Evolutionary conservation across 2,888 invertebrate species (phyloP), one percentile per base, ranked within the genome.

Genomic region (Isoperla grammatica): DNA sequence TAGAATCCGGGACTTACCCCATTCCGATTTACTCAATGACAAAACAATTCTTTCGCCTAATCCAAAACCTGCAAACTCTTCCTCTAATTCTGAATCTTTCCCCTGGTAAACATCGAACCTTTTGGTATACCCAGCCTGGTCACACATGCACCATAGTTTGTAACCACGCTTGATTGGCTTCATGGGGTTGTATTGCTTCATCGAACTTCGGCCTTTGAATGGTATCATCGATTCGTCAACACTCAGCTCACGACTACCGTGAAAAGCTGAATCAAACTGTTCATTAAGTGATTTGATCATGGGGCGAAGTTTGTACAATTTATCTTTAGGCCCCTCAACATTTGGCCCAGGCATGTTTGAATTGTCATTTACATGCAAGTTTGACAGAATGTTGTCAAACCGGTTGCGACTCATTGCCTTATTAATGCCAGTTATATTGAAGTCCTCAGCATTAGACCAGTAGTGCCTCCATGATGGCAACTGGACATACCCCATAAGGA

Each of bases 121-220:
- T n/a, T n/a, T n/a, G n/a, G n/a, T n/a, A n/a, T n/a, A n/a, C n/a
- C n/a, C n/a, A n/a, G n/a, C n/a, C n/a, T n/a, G n/a, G n/a, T n/a
- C n/a, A n/a, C n/a, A n/a, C n/a, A n/a, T n/a, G n/a, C n/a, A 11
- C 55, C 60, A 60, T n/a, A 60, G 43, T 56, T 67, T 68, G 49
- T 65, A 68, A 12, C 67, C 66, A 35, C 66, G 61, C 58, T 68
- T 67, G n/a, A 68, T 63, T 8, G 65, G 65, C 48, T 67, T 67
- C 65, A n/a, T n/a, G n/a, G n/a, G n/a, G n/a, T n/a, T n/a, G n/a
- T n/a, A n/a, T n/a, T n/a, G n/a, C n/a, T n/a, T 63, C 13, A 63
- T 22, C 2, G 50, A 22, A 13, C 15, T 40, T 15, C 60, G 13
- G 8, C 39, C 57, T 48, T 62, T 60, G 60, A 59, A 60, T 35